Conservation (phyloP, 2,888 invertebrate genomes). For the Agrotis puta region DNA sequence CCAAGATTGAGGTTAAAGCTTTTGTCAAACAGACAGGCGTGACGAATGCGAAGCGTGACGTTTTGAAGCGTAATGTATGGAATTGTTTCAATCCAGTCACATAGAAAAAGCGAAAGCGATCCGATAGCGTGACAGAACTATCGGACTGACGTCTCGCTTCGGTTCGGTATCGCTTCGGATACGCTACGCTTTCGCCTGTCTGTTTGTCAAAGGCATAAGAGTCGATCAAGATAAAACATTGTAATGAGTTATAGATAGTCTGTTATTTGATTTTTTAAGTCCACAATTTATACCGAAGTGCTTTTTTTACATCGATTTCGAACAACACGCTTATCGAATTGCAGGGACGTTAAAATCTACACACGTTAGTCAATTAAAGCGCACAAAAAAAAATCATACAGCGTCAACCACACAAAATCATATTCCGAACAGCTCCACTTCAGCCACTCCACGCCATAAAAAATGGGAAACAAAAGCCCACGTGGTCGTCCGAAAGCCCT, state of each 20-base stretch:
- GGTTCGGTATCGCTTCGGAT: no score
- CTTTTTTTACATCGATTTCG: neutral
- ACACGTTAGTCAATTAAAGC: slow-evolving; percentile 22
- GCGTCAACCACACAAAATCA: slow-evolving; percentile 25
- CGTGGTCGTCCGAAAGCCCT: slow-evolving; percentile 39
- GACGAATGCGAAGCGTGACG: no score
- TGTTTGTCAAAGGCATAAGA: no score
- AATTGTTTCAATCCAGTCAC: no score
- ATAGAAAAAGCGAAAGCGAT: no score
- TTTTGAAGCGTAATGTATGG: no score
- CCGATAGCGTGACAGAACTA: no score
- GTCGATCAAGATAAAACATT: no score
- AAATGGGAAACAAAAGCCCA: slow-evolving; percentile 56
- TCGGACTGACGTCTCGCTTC: no score
- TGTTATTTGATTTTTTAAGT: neutral
- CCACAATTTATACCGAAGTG: neutral
- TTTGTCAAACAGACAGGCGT: no score
- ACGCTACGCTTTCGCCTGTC: no score
- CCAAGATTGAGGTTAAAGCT: no score
- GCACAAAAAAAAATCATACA: slow-evolving; percentile 21
- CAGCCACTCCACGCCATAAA: slow-evolving; percentile 30
- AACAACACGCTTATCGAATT: neutral
- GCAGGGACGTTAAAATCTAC: neutral
- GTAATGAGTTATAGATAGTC: neutral
- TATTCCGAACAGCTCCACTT: slow-evolving; percentile 28